A percentile compares a stretch with the other conserved stretches of the same genome.
Conservation (phyloP, 2,797 vertebrate genomes). For the Cryptoblepharus egeriae region DNA sequence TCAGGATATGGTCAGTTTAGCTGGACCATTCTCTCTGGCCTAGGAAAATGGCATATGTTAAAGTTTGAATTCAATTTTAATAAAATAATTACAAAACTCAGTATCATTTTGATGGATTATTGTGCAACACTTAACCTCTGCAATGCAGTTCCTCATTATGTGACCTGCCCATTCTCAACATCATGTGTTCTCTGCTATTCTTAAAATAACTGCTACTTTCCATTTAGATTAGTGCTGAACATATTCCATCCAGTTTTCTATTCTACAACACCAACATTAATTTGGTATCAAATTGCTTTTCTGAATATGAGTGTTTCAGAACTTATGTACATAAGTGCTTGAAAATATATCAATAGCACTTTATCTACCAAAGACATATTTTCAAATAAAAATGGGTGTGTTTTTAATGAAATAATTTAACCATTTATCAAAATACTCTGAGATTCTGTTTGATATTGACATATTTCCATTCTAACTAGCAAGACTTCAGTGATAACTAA, state of each 20-base stretch:
- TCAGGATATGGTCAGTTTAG: no score
- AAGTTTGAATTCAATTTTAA: constrained; percentile 48
- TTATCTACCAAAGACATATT: constrained; percentile 31
- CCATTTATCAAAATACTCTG: constrained; percentile 8
- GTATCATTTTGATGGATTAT: constrained; percentile 36
- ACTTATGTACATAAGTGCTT: constrained; percentile 16
- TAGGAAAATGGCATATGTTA: constrained; percentile 53
- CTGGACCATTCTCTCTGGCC: no score
- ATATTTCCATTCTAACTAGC: constrained; percentile 32
- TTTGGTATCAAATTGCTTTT: constrained; percentile 62
- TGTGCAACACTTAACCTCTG: constrained; percentile 37
- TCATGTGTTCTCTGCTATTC: constrained; percentile 26
- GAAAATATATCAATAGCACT: constrained; percentile 27
- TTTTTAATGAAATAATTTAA: constrained; percentile 8
- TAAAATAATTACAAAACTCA: constrained; percentile 42
- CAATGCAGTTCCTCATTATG: constrained; percentile 53
- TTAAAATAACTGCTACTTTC: constrained; percentile 51
- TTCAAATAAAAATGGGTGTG: constrained; percentile 28
- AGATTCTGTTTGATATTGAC: constrained; percentile 1
- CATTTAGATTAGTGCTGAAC: constrained; percentile 56
- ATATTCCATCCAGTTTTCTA: constrained; percentile 53
- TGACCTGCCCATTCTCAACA: constrained; percentile 51
- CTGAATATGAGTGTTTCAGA: constrained; percentile 55
- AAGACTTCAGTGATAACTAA: constrained; percentile 18
- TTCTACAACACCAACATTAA: constrained; percentile 41